phyloP scores from a whole-genome alignment of 2,888 invertebrate species.

The Drosophila paramelanica region DNA sequence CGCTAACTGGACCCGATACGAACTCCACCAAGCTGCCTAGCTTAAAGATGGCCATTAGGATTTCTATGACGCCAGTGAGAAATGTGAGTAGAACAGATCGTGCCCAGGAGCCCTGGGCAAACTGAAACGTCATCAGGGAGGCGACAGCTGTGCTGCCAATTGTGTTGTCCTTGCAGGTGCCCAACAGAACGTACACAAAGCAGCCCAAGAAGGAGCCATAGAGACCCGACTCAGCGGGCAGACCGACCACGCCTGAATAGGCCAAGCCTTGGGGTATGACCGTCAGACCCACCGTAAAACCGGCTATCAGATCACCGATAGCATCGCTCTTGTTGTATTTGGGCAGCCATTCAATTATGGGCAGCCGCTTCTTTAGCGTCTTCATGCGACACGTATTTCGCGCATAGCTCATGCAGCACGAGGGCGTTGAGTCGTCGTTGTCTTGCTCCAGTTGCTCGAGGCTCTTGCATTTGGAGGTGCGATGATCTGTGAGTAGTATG shows the following conservation, averaged over 20 bases:
- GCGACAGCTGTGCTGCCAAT: constrained; percentile 97
- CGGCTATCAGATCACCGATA: constrained; percentile 95
- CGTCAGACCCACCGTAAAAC: constrained; percentile 92
- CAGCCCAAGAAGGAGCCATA: constrained; percentile 97
- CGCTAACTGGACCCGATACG: constrained; percentile 94
- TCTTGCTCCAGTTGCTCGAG: constrained; percentile 65
- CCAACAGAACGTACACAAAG: constrained; percentile 94
- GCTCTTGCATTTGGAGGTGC: constrained; percentile 73
- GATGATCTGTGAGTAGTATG: constrained; percentile 81
- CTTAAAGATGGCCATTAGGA: constrained; percentile 92
- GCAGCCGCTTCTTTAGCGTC: constrained; percentile 90
- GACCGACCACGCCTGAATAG: constrained; percentile 91
- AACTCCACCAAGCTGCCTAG: constrained; percentile 95
- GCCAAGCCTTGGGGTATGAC: constrained; percentile 92
- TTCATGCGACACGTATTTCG: constrained; percentile 88
- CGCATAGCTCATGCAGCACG: constrained; percentile 49
- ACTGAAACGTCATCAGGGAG: constrained; percentile 93
- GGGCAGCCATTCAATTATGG: constrained; percentile 92
- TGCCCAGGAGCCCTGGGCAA: constrained; percentile 88
- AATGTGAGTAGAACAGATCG: constrained; percentile 91
- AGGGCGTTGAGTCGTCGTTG: constrained; percentile 22
- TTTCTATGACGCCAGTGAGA: constrained; percentile 90
- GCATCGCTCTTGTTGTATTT: constrained; percentile 90
- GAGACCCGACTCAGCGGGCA: constrained; percentile 93
- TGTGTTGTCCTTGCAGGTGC: constrained; percentile 96